Evolutionary conservation across 2,113 vertebrate genomes (phyloP), one percentile per base, ranked within the genome.

Genomic region (Sebastes schlegelii): DNA sequence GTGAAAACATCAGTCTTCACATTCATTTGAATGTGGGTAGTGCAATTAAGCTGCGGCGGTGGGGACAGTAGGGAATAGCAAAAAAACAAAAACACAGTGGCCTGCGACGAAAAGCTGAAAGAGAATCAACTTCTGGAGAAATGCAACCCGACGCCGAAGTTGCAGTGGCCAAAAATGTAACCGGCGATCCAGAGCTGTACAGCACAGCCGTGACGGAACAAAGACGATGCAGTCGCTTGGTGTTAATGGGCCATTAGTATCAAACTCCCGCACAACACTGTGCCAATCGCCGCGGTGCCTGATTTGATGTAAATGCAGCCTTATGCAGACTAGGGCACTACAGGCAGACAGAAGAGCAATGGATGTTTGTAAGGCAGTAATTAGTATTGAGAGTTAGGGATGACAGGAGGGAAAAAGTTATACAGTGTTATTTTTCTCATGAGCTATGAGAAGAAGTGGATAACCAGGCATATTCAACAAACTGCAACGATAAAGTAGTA

Each of bases 381-480:
- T 85, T 76, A 73, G 21, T 55, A 74, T 17, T 74, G 7, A 66
- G 1, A 62, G 42, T 65, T 49, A 13, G 51, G 13, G 21, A 65
- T 6, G 1, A 70, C 40, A 79, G 13, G 7, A 43, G 10, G 43
- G 52, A 7, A 73, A 69, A 23, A 8, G 17, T 46, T 10, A 52
- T 0, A 73, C 52, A 66, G 11, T 13, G 52, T 66, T 34, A 79
- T 57, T 71, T 34, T 71, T 75, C 19, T 64, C 21, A 64, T 5
- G 17, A 75, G 26, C 17, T 48, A 73, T 23, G 16, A 75, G 19
- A 69, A 42, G 6, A 64, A 55, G 16, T 34, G 19, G 48, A 57
- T n/a, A 68, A 79, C 19, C 14, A 79, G n/a, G 46, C 68, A 82
- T 64, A 84, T 40, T 14, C 8, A 65, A 63, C 64, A 64, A 42